Evolutionary conservation across 2,797 vertebrate species (phyloP).

Genomic region (Acrossocheilus wenchowensis): DNA sequence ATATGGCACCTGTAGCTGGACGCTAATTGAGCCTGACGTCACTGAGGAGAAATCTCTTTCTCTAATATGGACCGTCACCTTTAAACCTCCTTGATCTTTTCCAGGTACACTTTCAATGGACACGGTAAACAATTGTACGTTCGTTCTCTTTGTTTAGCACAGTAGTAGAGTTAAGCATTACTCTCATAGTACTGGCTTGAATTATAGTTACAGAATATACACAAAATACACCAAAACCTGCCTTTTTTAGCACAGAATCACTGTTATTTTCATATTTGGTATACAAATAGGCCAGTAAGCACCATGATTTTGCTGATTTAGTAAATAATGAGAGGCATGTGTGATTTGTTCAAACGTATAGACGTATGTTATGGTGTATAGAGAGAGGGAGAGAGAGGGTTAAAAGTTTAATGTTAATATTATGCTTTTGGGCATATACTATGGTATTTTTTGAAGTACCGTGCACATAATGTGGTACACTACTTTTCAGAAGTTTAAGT

Average conservation of each 20-base stretch:
- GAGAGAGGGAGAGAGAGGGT: too few species aligned
- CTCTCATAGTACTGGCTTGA: not conserved
- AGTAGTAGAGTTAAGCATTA: not conserved
- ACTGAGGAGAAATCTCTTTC: conserved; percentile 7
- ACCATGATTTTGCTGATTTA: not conserved
- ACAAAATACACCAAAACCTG: not conserved
- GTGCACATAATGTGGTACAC: not conserved
- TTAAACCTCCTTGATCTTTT: not conserved
- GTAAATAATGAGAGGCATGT: not conserved
- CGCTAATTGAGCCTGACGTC: not conserved
- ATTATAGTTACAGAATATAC: too few species aligned
- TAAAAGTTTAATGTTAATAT: not conserved
- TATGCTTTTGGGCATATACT: not conserved
- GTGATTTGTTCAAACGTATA: not conserved
- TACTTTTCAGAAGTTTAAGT: not conserved
- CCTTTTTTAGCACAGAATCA: not conserved
- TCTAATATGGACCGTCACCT: conserved; percentile 11
- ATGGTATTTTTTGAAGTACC: not conserved
- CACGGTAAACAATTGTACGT: not conserved
- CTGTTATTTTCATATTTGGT: not conserved
- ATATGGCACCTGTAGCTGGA: not conserved
- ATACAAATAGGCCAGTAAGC: not conserved
- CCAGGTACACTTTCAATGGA: not conserved
- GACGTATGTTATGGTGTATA: too few species aligned
- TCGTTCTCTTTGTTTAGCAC: not conserved